A percentile compares a stretch with the other conserved stretches of the same genome.
phyloP scores from a whole-genome alignment of 2,113 vertebrate species.

The Cavia porcellus region DNA sequence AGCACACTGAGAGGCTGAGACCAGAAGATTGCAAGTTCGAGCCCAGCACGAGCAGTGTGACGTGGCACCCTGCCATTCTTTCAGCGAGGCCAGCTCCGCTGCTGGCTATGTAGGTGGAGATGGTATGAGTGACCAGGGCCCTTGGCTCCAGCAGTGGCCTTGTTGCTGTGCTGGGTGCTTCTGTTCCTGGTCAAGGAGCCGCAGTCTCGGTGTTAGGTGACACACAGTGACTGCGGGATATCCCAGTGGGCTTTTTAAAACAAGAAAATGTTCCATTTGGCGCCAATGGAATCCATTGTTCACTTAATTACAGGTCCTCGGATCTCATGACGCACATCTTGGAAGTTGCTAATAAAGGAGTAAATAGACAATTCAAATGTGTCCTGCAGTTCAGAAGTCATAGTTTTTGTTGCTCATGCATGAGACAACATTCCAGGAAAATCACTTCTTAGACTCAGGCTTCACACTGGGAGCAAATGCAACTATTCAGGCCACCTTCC shows the following conservation, averaged over 20 bases:
- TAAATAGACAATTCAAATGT: neutral
- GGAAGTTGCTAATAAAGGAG: neutral
- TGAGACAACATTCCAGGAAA: neutral
- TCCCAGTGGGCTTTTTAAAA: neutral
- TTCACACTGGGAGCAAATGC: neutral
- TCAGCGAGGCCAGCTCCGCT: neutral
- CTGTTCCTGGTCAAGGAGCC: too few relatives aligned
- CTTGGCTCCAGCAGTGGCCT: neutral
- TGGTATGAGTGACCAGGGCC: rapidly evolving
- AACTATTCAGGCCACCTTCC: neutral
- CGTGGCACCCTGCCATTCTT: rapidly evolving
- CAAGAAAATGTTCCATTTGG: neutral
- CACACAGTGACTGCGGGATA: rapidly evolving
- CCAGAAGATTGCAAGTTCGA: neutral
- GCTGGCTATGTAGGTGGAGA: neutral
- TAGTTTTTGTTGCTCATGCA: neutral
- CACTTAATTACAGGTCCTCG: neutral
- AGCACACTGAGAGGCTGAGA: neutral
- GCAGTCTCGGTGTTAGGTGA: too few relatives aligned
- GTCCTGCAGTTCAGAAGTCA: conserved; percentile 7
- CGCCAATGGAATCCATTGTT: neutral
- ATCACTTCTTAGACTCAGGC: neutral
- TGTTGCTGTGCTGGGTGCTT: neutral
- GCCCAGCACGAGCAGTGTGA: neutral
- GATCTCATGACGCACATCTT: neutral